phyloP scores from a whole-genome alignment of 2,797 vertebrate species.

The Lagodon rhomboides region DNA sequence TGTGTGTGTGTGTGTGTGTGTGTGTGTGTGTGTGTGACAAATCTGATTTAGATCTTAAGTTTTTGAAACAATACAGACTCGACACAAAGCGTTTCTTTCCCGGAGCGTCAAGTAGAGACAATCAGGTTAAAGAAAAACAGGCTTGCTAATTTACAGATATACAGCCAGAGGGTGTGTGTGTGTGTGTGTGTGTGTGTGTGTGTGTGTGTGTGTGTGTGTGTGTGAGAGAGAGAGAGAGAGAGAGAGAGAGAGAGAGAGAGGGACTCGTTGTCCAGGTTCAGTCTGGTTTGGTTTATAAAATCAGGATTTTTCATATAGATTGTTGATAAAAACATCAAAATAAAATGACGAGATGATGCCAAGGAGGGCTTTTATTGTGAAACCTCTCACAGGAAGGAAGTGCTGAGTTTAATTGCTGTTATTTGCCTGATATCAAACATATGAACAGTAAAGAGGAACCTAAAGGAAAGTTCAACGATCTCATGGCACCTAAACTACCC shows the following conservation, averaged over 20 bases:
- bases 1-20: conserved; percentile 11
- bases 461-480: too few relatives aligned
- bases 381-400: background rate
- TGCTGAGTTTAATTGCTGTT: too few relatives aligned
- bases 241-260: too few relatives aligned
- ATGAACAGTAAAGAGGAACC: background rate
- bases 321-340: background rate
- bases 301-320: background rate
- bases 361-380: conserved; percentile 1
- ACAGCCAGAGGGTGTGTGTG: background rate
- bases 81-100: conserved; percentile 13
- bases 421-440: background rate
- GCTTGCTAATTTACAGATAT: background rate
- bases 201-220: conserved; percentile 11
- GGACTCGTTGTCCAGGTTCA: background rate
- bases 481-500: too few relatives aligned
- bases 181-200: background rate
- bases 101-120: background rate
- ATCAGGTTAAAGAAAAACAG: conserved; percentile 13
- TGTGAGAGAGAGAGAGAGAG: too few relatives aligned
- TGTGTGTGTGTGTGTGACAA: conserved; percentile 23
- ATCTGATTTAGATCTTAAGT: conserved; percentile 34
- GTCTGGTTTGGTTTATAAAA: background rate
- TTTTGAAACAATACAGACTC: conserved; percentile 24
- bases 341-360: too few relatives aligned